Evolutionary conservation across 2,113 vertebrate genomes (phyloP).

Genomic region (Scytalopus superciliaris): DNA sequence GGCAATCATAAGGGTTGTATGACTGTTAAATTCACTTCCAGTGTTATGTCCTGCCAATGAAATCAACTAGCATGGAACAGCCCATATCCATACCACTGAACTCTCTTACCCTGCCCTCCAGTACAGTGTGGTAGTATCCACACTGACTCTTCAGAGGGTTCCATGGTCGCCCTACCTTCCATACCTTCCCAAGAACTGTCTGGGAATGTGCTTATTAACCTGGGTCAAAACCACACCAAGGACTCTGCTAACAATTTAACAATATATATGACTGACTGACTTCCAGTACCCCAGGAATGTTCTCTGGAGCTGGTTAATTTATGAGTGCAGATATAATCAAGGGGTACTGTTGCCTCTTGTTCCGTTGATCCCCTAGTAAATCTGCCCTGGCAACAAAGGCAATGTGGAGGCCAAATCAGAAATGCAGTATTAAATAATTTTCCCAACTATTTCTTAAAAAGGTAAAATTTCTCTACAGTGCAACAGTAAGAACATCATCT

Average conservation of each 20-base stretch:
- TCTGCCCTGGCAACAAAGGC: slow-evolving; percentile 31
- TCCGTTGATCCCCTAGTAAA: slow-evolving; percentile 58
- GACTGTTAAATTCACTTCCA: neutral
- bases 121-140: neutral
- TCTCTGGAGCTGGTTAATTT: slow-evolving; percentile 45
- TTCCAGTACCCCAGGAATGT: slow-evolving; percentile 12
- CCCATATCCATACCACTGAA: neutral
- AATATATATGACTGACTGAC: slow-evolving; percentile 47
- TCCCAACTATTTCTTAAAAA: slow-evolving; percentile 59
- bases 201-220: neutral
- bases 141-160: neutral
- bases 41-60: neutral
- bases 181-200: neutral
- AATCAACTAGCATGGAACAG: neutral
- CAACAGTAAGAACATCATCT: slow-evolving; percentile 72
- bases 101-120: neutral
- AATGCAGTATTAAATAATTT: slow-evolving; percentile 70
- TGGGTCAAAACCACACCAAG: neutral
- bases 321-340: slow-evolving; percentile 20
- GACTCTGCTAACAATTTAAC: slow-evolving; percentile 44
- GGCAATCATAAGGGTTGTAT: neutral
- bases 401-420: slow-evolving; percentile 64
- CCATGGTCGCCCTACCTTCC: neutral
- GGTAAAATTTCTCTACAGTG: slow-evolving; percentile 55
- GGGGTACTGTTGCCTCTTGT: neutral